Conservation (phyloP, 35 echinoderm and acorn worm genomes). For the Apostichopus japonicus region DNA sequence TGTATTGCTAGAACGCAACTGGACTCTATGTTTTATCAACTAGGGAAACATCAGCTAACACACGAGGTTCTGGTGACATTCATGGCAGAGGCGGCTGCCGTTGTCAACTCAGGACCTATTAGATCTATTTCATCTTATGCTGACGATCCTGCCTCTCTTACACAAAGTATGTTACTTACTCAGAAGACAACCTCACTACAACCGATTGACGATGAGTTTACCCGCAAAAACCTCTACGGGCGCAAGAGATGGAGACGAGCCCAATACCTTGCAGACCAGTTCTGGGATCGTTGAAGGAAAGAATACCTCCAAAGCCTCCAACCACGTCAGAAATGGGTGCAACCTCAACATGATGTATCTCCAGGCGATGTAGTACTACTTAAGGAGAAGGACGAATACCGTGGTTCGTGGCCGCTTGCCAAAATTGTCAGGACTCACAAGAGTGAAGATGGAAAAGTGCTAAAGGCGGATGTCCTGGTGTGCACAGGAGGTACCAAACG, state of each 20-base stretch:
- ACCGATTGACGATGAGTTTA: slow-evolving; percentile 20
- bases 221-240: slow-evolving; percentile 32
- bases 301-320: slow-evolving; percentile 55
- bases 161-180: slow-evolving; percentile 46
- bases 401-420: slow-evolving; percentile 37
- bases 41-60: too few relatives aligned
- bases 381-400: not conserved
- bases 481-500: slow-evolving; percentile 21
- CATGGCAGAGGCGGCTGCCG: slow-evolving; percentile 66
- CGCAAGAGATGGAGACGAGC: slow-evolving; percentile 54
- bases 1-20: too few relatives aligned
- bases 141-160: slow-evolving; percentile 30
- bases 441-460: slow-evolving; percentile 58
- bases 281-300: slow-evolving; percentile 60
- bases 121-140: slow-evolving; percentile 47
- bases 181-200: slow-evolving; percentile 30
- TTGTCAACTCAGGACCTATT: slow-evolving; percentile 70
- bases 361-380: slow-evolving; percentile 67
- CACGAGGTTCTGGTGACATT: slow-evolving; percentile 67
- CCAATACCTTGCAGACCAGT: slow-evolving; percentile 57
- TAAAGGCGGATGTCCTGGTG: slow-evolving; percentile 42
- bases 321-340: slow-evolving; percentile 54
- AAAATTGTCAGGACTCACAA: slow-evolving; percentile 5
- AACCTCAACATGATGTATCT: slow-evolving; percentile 25
- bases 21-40: too few relatives aligned